A percentile compares a stretch with the other conserved stretches of the same genome.
Evolutionary conservation across 2,888 invertebrate genomes (phyloP).

Genomic region (Torymus texanus): DNA sequence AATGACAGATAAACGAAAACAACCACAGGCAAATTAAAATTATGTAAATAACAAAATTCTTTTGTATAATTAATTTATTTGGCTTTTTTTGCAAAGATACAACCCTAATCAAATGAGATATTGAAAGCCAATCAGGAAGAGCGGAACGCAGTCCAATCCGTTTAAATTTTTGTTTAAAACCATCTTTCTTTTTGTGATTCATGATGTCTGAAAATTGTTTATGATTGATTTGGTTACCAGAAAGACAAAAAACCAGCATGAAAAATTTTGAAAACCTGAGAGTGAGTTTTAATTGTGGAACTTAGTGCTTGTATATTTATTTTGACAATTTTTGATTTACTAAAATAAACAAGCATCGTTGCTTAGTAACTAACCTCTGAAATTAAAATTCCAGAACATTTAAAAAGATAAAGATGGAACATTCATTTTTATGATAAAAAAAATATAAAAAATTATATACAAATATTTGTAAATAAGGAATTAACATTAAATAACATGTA

Average conservation of each 20-base stretch:
- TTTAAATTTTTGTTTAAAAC: constrained; percentile 50
- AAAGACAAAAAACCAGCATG: constrained; percentile 43
- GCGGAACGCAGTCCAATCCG: constrained; percentile 47
- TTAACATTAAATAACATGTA: too few species aligned
- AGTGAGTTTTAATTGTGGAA: background rate
- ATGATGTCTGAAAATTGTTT: constrained; percentile 34
- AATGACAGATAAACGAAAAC: constrained; percentile 34
- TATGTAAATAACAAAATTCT: constrained; percentile 34
- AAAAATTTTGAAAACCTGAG: constrained; percentile 46
- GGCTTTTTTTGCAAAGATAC: constrained; percentile 16
- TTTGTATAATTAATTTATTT: constrained; percentile 1
- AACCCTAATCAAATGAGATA: constrained; percentile 52
- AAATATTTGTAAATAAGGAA: too few species aligned
- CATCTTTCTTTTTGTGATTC: constrained; percentile 47
- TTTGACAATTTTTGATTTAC: constrained; percentile 35
- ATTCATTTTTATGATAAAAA: too few species aligned
- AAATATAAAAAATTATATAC: too few species aligned
- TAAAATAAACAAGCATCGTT: constrained; percentile 42
- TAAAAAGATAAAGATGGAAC: too few species aligned
- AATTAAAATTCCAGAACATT: background rate
- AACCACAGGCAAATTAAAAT: constrained; percentile 38
- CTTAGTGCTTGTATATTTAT: constrained; percentile 28
- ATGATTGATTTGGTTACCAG: constrained; percentile 30
- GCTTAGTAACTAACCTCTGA: constrained; percentile 46
- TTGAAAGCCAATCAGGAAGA: constrained; percentile 53